Conservation (phyloP, 2,797 vertebrate genomes). For the Paramormyrops hopkinsi region DNA sequence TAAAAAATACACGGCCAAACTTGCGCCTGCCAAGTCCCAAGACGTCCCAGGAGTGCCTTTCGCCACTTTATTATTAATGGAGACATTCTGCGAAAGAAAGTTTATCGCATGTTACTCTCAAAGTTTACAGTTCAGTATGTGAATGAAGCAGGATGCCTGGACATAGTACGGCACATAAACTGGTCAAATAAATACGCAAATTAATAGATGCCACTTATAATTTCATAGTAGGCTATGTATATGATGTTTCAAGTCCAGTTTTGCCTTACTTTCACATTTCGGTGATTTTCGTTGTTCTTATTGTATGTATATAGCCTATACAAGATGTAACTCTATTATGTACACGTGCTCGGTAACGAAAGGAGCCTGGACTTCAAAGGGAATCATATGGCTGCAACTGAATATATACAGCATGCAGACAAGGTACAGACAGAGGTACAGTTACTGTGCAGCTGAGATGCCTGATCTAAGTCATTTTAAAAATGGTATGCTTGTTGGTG, state of each 20-base stretch:
- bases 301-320: background rate
- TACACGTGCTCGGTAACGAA: background rate
- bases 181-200: background rate
- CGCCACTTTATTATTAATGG: background rate
- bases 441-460: background rate
- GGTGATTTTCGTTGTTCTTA: background rate
- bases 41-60: background rate
- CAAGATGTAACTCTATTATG: background rate
- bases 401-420: background rate
- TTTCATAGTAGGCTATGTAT: background rate
- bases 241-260: background rate
- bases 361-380: background rate
- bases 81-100: background rate
- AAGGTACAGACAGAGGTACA: background rate
- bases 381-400: constrained; percentile 1
- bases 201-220: background rate
- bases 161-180: background rate
- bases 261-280: background rate
- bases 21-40: background rate
- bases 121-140: background rate
- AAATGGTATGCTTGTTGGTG: background rate
- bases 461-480: background rate
- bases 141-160: background rate
- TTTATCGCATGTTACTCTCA: background rate
- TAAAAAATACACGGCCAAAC: background rate